phyloP scores from a whole-genome alignment of 2,113 vertebrate species.

The Xenotilapia flavipinnis region DNA sequence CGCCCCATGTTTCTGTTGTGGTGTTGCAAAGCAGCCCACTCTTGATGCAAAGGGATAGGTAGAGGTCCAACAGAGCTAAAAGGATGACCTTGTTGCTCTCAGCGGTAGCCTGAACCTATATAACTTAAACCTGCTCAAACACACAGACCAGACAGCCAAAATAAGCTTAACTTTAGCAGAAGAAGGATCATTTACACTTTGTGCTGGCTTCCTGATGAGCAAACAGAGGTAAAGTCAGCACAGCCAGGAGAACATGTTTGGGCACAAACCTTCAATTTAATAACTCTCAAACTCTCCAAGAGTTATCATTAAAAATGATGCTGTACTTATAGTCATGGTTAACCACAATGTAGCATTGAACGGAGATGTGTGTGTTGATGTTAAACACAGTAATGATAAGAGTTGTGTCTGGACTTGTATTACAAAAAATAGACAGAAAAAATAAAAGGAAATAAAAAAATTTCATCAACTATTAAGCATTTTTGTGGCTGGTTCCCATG shows the following conservation, averaged over 20 bases:
- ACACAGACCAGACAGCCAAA: not conserved
- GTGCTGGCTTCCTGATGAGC: not conserved
- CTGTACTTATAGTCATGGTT: slow-evolving; percentile 12
- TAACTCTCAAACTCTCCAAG: not conserved
- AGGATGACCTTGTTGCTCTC: slow-evolving; percentile 56
- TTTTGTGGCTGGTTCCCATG: slow-evolving; percentile 30
- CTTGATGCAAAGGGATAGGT: not conserved
- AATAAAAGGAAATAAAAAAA: not conserved
- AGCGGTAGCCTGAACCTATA: slow-evolving; percentile 11
- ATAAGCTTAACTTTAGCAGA: slow-evolving; percentile 31
- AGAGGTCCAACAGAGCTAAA: slow-evolving; percentile 33
- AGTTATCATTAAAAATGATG: slow-evolving; percentile 27
- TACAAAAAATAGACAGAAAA: not conserved
- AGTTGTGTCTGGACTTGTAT: slow-evolving; percentile 8
- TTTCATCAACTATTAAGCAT: not conserved
- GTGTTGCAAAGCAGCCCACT: not conserved
- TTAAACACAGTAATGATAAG: not conserved
- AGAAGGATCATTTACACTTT: slow-evolving; percentile 25
- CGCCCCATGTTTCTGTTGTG: not conserved
- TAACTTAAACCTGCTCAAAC: not conserved
- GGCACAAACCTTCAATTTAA: slow-evolving; percentile 18
- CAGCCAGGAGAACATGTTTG: slow-evolving; percentile 26
- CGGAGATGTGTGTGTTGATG: not conserved
- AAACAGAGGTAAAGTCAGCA: slow-evolving; percentile 15
- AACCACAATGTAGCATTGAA: not conserved